Evolutionary conservation across 1,140 invertebrate species (phyloP).

Genomic region (Drosophila truncata): DNA sequence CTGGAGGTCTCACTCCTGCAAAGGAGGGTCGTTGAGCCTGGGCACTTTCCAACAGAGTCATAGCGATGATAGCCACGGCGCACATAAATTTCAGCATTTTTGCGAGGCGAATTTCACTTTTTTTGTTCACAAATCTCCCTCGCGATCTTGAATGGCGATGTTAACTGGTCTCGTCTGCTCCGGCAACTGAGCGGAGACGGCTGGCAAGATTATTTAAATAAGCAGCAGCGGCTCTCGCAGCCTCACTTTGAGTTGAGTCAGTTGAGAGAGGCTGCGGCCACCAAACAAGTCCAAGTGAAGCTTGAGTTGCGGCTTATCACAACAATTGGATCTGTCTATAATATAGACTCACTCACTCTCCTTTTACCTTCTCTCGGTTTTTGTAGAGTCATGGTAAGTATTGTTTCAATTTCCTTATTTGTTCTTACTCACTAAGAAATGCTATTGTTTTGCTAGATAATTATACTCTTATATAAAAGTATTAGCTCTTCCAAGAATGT

Average conservation of each 20-base stretch:
- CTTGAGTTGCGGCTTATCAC: constrained; percentile 10
- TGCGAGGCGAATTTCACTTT: constrained; percentile 27
- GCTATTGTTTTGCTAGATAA: not conserved
- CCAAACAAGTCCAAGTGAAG: constrained; percentile 19
- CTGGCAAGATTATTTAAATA: constrained; percentile 68
- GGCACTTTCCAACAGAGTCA: constrained; percentile 39
- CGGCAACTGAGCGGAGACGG: constrained; percentile 52
- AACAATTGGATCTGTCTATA: not conserved
- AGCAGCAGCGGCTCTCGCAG: constrained; percentile 42
- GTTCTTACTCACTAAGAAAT: constrained; percentile 2
- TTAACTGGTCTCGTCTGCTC: constrained; percentile 22
- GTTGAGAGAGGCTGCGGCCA: not conserved
- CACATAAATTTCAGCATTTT: constrained; percentile 50
- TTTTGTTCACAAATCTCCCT: constrained; percentile 25
- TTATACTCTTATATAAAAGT: not conserved
- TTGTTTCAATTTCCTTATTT: constrained; percentile 14
- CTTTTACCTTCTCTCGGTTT: not conserved
- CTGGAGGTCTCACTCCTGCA: constrained; percentile 72
- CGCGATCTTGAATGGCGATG: not conserved
- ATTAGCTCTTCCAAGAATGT: constrained; percentile 1
- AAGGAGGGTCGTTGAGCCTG: constrained; percentile 77
- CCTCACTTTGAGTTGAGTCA: constrained; percentile 26
- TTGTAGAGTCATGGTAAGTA: constrained; percentile 3
- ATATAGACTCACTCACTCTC: constrained; percentile 1
- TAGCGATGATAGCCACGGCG: constrained; percentile 20